Conservation (phyloP, 2,113 vertebrate species). For the Nettapus auritus region DNA sequence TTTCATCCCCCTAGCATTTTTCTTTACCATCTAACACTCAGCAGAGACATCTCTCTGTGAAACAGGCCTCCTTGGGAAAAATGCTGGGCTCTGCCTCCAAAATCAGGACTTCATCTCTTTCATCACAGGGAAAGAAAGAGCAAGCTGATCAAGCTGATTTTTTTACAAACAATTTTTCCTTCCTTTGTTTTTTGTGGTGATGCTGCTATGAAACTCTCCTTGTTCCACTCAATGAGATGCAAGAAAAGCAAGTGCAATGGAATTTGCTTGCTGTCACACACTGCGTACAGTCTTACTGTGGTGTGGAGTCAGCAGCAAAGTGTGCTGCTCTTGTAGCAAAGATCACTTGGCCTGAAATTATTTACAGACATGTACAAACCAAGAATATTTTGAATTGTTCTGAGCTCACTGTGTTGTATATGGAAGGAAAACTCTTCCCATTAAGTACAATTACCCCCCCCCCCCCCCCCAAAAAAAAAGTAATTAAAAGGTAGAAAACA, state of each 20-base stretch:
- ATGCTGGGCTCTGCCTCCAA: neutral
- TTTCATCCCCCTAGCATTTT: neutral
- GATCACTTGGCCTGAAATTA: neutral
- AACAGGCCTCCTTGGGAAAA: neutral
- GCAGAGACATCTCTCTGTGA: neutral
- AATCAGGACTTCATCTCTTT: neutral
- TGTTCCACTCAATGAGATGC: neutral
- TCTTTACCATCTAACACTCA: neutral
- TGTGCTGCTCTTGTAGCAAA: neutral
- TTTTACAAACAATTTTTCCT: neutral
- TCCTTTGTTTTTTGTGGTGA: neutral
- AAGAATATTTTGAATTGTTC: neutral
- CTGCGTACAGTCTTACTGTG: neutral
- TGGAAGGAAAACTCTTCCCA: neutral
- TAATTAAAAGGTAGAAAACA: neutral
- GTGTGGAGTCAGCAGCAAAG: slow-evolving; percentile 9
- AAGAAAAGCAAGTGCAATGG: neutral
- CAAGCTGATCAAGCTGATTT: neutral
- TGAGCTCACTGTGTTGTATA: neutral
- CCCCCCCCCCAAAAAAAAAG: neutral
- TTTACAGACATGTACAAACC: neutral
- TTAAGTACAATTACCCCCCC: neutral
- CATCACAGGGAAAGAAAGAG: neutral
- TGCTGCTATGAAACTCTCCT: neutral
- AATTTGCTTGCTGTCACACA: neutral